Base-by-base conservation (phyloP, 2,113 vertebrate genomes). In the Scomber japonicus region DNA sequence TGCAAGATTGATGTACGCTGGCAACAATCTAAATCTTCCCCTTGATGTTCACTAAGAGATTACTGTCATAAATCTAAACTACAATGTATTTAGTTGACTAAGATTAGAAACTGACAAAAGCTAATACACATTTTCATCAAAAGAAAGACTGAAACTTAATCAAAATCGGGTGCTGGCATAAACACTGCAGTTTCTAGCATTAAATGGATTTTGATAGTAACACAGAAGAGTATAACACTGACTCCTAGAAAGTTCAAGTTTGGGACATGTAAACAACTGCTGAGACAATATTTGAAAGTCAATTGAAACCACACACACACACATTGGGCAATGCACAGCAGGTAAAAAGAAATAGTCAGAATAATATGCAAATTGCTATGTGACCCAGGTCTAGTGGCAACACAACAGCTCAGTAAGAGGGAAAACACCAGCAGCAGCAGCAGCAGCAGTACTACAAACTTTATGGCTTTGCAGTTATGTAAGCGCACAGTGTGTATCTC, bases 401-500 rank as follows among this genome's bases (percentile, higher is more conserved):
- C 61, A 57, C 50, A 46, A 19, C 8, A 73, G 49, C 66, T 44
- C 40, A 57, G 67, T 13, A 6, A 51, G 66, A 62, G 61, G 6
- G 7, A 9, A n/a, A 49, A 45, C 35, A 40, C 2, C 11, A 21
- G 35, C 51, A 68, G 17, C 31, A 31, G 6, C 11, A 21, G 35
- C 51, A 68, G 17, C 31, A 31, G 55, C 15, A 21, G 35, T 30
- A 68, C 13, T 13, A 11, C 50, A 60, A 40, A 57, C 14, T 19
- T 9, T 9, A n/a, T 53, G 63, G 15, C 14, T 55, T 61, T n/a
- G 31, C 14, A 57, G 51, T 61, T 75, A 45, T 50, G 60, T 40
- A 74, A 77, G 67, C 21, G 40, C 50, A 54, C 60, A 78, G 59
- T 68, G 72, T 49, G 63, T 16, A 17, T 53, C 40, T 75, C 65